Evolutionary conservation across 1,140 invertebrate species (phyloP).

Genomic region (Sesamia nonagrioides): DNA sequence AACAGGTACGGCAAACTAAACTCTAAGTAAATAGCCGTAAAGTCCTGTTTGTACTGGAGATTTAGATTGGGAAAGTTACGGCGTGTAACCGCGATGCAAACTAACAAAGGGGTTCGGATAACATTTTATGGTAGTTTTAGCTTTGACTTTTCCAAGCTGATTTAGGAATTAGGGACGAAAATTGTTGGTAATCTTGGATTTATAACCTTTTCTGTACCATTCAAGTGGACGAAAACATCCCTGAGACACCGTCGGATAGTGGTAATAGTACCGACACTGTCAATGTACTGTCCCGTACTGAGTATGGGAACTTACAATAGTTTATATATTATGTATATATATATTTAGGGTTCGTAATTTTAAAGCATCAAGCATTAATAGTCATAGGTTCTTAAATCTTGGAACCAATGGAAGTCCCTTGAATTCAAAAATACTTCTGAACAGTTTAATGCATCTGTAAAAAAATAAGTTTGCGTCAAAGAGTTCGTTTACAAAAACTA

Average conservation of each 20-base stretch:
- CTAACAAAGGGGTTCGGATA: slow-evolving; percentile 40
- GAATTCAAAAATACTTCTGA: too few relatives aligned
- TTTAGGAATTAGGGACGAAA: slow-evolving; percentile 36
- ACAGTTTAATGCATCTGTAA: too few relatives aligned
- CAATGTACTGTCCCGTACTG: too few relatives aligned
- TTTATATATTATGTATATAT: not conserved
- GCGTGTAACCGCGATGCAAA: slow-evolving; percentile 40
- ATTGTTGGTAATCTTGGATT: slow-evolving; percentile 24
- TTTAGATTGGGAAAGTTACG: slow-evolving; percentile 36
- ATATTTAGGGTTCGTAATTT: too few relatives aligned
- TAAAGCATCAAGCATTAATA: too few relatives aligned
- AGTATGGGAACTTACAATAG: not conserved
- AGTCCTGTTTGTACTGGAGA: slow-evolving; percentile 21
- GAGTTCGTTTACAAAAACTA: too few relatives aligned
- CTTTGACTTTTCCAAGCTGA: slow-evolving; percentile 36
- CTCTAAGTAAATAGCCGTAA: slow-evolving; percentile 43
- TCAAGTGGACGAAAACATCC: not conserved
- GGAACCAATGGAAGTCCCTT: too few relatives aligned
- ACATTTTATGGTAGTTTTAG: slow-evolving; percentile 43
- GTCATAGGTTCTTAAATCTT: too few relatives aligned
- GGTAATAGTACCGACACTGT: too few relatives aligned
- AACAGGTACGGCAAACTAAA: slow-evolving; percentile 39
- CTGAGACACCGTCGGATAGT: not conserved
- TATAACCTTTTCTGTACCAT: not conserved
- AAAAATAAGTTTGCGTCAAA: too few relatives aligned